Evolutionary conservation across 2,113 vertebrate genomes (phyloP), one percentile per base, ranked within the genome.

Genomic region (Rhizomys pruinosus): DNA sequence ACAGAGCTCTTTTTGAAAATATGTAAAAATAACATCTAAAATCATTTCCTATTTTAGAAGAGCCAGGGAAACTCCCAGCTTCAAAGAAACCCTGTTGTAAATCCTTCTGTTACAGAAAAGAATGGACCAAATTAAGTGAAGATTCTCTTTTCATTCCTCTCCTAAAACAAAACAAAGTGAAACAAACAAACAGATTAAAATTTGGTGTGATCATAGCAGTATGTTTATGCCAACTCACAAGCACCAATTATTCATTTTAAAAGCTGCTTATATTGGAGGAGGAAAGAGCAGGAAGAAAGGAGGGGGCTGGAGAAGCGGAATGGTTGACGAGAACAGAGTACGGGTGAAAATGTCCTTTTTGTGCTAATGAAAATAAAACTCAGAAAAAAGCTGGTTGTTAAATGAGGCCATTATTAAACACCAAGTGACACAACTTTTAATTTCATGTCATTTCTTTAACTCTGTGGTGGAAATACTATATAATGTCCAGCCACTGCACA

Each of bases 21-120:
- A 96, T 82, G 74, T 96, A 97, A 97, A 97, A 97, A 97, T 97
- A 97, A 97, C 94, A 94, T 97, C 92, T 96, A 96, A 95, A 96
- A 97, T 96, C 93, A 95, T 96, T 97, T 97, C 92, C 93, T 96
- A 96, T 95, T 97, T 96, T 97, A 97, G 84, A 93, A 91, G 77
- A 97, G 92, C 81, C 77, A 96, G 72, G 95, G 95, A 94, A 97
- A 96, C 89, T 96, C 90, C 90, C 92, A 93, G 85, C 93, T 97
- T 97, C 95, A 97, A 97, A 97, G 97, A 92, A 96, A 96, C 85
- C 81, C 87, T 78, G 85, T 94, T 96, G 92, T 94, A 97, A 96
- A 96, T 95, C 92, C 81, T 94, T 96, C 94, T 92, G 95, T 97
- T 95, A 77, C 72, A 85, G 39, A 69, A 79, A 95, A 95, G 86